Percentiles rank a stretch among this genome's conserved stretches.
Conservation (phyloP, 2,797 vertebrate species). For the Microctenopoma lineatum region DNA sequence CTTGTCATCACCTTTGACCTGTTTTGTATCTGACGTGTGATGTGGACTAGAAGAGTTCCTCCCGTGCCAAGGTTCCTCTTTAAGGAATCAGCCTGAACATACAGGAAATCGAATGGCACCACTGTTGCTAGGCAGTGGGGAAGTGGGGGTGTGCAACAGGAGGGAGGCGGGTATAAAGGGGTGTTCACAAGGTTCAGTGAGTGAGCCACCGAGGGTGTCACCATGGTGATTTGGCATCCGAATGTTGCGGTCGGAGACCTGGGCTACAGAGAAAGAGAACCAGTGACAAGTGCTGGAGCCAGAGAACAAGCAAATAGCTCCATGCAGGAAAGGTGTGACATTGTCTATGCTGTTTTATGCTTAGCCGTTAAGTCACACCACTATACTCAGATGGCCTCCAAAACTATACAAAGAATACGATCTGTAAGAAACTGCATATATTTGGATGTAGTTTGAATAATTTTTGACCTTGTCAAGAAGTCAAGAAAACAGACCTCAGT, state of each 20-base stretch:
- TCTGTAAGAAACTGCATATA: not conserved
- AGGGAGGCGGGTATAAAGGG: slow-evolving; percentile 56
- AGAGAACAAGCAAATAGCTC: slow-evolving; percentile 60
- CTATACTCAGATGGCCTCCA: not conserved
- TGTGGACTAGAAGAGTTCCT: slow-evolving; percentile 29
- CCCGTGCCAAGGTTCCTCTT: slow-evolving; percentile 76
- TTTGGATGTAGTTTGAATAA: not conserved
- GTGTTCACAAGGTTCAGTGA: slow-evolving; percentile 78
- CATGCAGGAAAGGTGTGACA: slow-evolving; percentile 44
- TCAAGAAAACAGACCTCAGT: slow-evolving; percentile 20
- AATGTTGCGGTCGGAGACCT: slow-evolving; percentile 83
- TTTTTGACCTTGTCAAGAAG: slow-evolving; percentile 31
- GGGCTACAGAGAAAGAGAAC: slow-evolving; percentile 77
- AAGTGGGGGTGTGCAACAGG: slow-evolving; percentile 20
- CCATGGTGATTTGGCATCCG: slow-evolving; percentile 86
- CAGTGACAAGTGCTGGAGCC: slow-evolving; percentile 55
- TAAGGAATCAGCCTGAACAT: slow-evolving; percentile 76
- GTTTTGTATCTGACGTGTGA: slow-evolving; percentile 9
- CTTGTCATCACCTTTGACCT: slow-evolving; percentile 34
- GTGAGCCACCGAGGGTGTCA: slow-evolving; percentile 82
- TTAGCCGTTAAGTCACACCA: slow-evolving; percentile 6
- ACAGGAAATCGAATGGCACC: slow-evolving; percentile 83
- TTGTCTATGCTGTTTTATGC: slow-evolving; percentile 10
- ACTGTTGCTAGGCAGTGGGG: slow-evolving; percentile 83
- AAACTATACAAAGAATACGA: not conserved